These are phyloP conservation scores for Epinephelus malabaricus DNA, from an alignment of 2,797 vertebrate genomes.

Conservation along the genomic window DNA sequence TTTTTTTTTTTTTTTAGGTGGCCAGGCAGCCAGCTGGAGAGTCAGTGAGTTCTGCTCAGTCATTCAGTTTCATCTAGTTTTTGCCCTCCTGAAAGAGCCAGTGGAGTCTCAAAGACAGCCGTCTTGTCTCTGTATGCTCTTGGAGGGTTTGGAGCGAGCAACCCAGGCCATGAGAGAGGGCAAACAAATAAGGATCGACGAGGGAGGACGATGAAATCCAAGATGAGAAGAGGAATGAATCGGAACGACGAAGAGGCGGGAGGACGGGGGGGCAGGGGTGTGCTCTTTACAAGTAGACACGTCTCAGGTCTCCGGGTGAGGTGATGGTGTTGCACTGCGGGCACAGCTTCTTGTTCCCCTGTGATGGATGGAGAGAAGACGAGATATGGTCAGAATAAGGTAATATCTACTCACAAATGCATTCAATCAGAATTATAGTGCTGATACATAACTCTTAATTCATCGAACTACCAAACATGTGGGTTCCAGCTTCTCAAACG, in stretches of 20 bases:
- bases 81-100: constrained; percentile 53
- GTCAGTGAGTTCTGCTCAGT: constrained; percentile 47
- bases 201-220: constrained; percentile 53
- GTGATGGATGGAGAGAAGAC: constrained; percentile 55
- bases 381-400: background rate
- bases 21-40: constrained; percentile 28
- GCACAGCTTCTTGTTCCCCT: constrained; percentile 99
- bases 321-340: constrained; percentile 99
- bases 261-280: constrained; percentile 20
- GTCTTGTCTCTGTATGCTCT: constrained; percentile 62
- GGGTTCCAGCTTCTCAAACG: background rate
- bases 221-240: constrained; percentile 56
- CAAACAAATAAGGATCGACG: constrained; percentile 24
- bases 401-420: too few species aligned
- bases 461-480: background rate
- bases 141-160: constrained; percentile 33
- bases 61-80: constrained; percentile 29
- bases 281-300: constrained; percentile 97
- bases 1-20: background rate
- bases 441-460: background rate
- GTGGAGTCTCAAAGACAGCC: constrained; percentile 55
- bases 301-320: constrained; percentile 96
- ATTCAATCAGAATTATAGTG: background rate
- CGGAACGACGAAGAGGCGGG: constrained; percentile 51
- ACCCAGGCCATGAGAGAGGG: constrained; percentile 24